Base-by-base conservation (phyloP, 2,797 vertebrate species). In the Melopsittacus undulatus region DNA sequence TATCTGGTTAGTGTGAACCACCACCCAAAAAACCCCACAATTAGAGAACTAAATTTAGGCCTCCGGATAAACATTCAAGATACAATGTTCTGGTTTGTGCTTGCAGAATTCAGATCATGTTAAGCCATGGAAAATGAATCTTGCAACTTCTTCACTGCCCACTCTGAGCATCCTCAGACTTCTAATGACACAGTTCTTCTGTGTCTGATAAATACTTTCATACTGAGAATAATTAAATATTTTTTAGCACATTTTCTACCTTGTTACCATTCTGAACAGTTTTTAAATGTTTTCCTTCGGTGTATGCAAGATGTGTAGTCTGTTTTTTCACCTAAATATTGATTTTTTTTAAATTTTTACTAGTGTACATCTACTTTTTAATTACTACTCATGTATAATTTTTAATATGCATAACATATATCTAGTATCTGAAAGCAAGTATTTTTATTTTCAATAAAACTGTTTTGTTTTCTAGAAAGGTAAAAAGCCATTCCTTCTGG, bases 401-500 rank as follows among this genome's bases (percentile, higher is more conserved):
- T 43, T 87, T 89, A 27, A 34, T 49, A 45, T 52, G 4, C 13
- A 57, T 42, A 12, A 11, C 17, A 12, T 46, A 4, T 23, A 40
- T 43, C 42, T 81, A 48, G 10, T 66, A 78, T 63, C 9, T 43
- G 43, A 16, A 83, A 85, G 13, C 5, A 81, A 61, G 1, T 69
- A 32, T 66, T 81, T 82, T 66, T 83, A 26, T 52, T 73, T 52
- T 34, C 43, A 52, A 6, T 95, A 90, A 95, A 32, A 24, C 17
- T 68, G 4, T 68, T 72, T 92, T 94, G 1, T 91, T 93, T 97
- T 95, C 77, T 95, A 98, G 97, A 97, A 97, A 98, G 99, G 98
- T 74, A 98, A 97, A 95, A 97, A 95, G 62, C 94, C 98, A 9
- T 99, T 99, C 97, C 98, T 98, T 62, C 86, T 98, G 96, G 99